A percentile compares a stretch with the other conserved stretches of the same genome.
Conservation (phyloP, 2,113 vertebrate species). For the Xerus inauris region DNA sequence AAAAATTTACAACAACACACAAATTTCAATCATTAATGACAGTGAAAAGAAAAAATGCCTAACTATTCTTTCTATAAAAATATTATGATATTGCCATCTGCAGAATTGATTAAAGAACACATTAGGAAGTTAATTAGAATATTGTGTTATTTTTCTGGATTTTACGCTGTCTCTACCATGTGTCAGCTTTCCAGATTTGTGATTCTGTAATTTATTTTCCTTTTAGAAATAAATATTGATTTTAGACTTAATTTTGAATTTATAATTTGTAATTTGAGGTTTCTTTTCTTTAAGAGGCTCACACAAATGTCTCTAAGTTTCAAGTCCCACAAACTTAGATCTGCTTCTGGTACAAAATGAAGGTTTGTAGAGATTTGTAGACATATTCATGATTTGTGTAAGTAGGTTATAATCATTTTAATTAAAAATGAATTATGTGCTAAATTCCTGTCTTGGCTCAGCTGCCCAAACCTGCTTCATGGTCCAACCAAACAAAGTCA, state of each 20-base stretch:
- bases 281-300: conserved; percentile 19
- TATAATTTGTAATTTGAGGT: background rate
- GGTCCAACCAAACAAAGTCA: background rate
- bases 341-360: background rate
- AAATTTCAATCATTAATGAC: background rate
- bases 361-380: background rate
- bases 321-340: background rate
- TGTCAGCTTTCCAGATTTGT: conserved; percentile 14
- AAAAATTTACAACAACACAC: background rate
- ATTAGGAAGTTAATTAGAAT: conserved; percentile 15
- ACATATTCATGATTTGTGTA: background rate
- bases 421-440: background rate
- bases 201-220: background rate
- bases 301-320: background rate
- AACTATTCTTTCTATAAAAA: background rate
- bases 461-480: background rate
- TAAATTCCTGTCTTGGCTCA: background rate
- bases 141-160: conserved; percentile 1
- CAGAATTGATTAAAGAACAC: conserved; percentile 16
- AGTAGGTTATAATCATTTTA: conserved; percentile 1
- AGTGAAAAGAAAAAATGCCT: background rate
- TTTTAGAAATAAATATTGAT: conserved; percentile 10
- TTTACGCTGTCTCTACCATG: background rate
- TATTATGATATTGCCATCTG: background rate
- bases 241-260: background rate